phyloP scores from a whole-genome alignment of 1,140 invertebrate species.

The Pseudomyrmex sp. region DNA sequence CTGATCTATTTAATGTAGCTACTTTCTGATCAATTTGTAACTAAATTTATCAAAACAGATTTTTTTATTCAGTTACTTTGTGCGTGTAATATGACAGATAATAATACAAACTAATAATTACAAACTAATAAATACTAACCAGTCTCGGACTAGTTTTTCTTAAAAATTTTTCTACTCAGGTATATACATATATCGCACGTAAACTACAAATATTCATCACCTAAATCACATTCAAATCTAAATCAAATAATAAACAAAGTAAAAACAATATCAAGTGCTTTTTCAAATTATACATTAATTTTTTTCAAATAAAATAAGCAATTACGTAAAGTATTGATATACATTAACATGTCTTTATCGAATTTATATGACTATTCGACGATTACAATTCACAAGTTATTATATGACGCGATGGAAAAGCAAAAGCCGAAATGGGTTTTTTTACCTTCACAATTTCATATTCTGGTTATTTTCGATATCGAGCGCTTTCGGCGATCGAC shows the following conservation, averaged over 20 bases:
- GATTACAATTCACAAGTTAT: slow-evolving; percentile 1
- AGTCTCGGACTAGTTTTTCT: too few relatives aligned
- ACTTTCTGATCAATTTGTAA: too few relatives aligned
- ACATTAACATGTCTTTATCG: neutral
- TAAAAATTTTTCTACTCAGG: too few relatives aligned
- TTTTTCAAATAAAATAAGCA: neutral
- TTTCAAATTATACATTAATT: neutral
- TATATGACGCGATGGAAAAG: neutral
- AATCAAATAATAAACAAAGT: slow-evolving; percentile 11
- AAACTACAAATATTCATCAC: slow-evolving; percentile 33
- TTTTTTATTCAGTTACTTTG: too few relatives aligned
- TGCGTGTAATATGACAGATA: too few relatives aligned
- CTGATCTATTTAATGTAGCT: too few relatives aligned
- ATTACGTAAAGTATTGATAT: neutral
- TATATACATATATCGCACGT: neutral
- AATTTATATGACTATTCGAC: neutral
- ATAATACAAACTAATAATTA: too few relatives aligned
- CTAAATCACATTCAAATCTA: neutral
- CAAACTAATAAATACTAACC: too few relatives aligned
- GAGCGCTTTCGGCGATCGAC: neutral
- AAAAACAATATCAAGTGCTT: neutral
- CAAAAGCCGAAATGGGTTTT: neutral
- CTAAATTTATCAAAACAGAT: too few relatives aligned
- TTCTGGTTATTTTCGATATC: neutral
- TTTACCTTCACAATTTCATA: neutral